phyloP scores from a whole-genome alignment of 2,888 invertebrate species.

The Ormyrus labotus region DNA sequence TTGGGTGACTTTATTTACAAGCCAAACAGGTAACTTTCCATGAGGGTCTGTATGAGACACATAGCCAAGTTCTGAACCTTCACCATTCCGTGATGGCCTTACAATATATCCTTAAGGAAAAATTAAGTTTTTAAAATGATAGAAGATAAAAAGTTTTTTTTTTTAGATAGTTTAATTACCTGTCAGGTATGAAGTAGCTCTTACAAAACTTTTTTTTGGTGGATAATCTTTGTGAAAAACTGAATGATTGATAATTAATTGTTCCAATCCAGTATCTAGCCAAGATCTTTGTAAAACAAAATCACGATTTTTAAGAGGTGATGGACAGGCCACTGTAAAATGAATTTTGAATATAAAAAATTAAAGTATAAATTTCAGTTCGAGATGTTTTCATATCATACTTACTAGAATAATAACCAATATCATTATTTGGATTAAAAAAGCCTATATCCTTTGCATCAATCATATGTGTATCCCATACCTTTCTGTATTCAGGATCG shows the following conservation, averaged over 20 bases:
- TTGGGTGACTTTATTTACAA: conserved; percentile 91
- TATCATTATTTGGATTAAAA: conserved; percentile 94
- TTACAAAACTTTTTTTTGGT: conserved; percentile 88
- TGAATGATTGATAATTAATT: conserved; percentile 93
- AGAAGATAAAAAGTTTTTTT: background rate
- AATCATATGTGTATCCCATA: conserved; percentile 95
- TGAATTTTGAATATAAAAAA: conserved; percentile 1
- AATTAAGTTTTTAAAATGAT: conserved; percentile 11
- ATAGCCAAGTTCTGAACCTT: conserved; percentile 89
- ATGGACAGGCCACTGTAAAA: conserved; percentile 87
- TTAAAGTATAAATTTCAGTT: conserved; percentile 2
- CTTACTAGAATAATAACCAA: conserved; percentile 94
- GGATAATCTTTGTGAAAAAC: conserved; percentile 92
- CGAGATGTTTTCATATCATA: conserved; percentile 58
- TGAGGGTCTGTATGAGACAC: conserved; percentile 93
- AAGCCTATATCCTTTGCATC: conserved; percentile 91
- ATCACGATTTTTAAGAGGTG: conserved; percentile 92
- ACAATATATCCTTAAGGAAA: conserved; percentile 80
- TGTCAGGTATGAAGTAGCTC: conserved; percentile 81
- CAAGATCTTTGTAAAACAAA: conserved; percentile 95
- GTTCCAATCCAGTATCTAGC: conserved; percentile 91
- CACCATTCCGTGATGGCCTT: conserved; percentile 77
- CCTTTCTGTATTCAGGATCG: conserved; percentile 91
- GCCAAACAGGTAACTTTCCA: conserved; percentile 91
- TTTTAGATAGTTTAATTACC: conserved; percentile 71